Evolutionary conservation across 1,140 invertebrate species (phyloP).

Genomic region (Leptinotarsa defecta): DNA sequence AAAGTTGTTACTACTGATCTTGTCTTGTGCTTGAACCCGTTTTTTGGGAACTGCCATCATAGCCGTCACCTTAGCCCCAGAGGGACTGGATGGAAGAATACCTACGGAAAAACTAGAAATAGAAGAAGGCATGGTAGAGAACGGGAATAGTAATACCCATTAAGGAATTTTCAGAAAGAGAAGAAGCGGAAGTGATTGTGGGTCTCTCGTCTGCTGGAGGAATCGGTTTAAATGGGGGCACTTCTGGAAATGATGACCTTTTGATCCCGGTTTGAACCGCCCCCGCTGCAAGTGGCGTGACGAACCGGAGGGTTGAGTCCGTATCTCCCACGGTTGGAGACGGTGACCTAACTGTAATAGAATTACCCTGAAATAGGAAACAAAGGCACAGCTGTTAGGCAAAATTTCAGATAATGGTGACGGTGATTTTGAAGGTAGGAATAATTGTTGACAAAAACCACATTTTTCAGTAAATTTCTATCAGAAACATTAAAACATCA

Average conservation of each 20-base stretch:
- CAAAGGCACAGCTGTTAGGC: too few species aligned
- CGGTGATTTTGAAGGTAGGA: too few species aligned
- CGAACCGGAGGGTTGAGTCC: background rate
- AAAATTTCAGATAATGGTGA: too few species aligned
- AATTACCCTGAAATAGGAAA: background rate
- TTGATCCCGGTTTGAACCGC: constrained; percentile 16
- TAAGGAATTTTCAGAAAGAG: constrained; percentile 41
- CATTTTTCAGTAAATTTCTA: too few species aligned
- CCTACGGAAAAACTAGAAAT: constrained; percentile 58
- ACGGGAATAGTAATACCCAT: constrained; percentile 54
- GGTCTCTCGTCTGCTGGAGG: constrained; percentile 66
- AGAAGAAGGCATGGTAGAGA: constrained; percentile 60
- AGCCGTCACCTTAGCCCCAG: constrained; percentile 38
- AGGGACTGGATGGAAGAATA: constrained; percentile 16
- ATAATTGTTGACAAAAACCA: too few species aligned
- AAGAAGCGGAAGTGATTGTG: constrained; percentile 52
- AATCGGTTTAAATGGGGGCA: constrained; percentile 78
- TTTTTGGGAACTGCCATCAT: constrained; percentile 44
- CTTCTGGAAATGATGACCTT: constrained; percentile 24
- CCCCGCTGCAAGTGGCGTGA: constrained; percentile 23
- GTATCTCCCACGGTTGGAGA: background rate
- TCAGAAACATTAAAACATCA: too few species aligned
- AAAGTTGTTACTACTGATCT: constrained; percentile 50
- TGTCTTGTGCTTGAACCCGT: constrained; percentile 39
- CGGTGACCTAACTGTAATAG: background rate